Evolutionary conservation across 2,797 vertebrate genomes (phyloP), one percentile per base, ranked within the genome.

Genomic region (Chelon labrosus): DNA sequence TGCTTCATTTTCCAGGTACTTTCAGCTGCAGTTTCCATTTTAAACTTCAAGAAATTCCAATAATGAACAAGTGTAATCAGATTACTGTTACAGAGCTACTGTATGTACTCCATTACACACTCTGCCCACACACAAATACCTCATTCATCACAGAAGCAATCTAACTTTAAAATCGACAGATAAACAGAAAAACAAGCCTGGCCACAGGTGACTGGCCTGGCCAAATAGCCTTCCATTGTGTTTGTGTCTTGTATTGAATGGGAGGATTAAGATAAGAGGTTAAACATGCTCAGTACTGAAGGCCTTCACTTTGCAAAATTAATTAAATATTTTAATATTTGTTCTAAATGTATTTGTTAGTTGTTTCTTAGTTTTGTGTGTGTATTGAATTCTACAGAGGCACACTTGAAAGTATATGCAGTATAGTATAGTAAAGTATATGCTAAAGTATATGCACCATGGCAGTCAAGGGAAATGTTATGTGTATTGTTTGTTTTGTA

Each of bases 121-220:
- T 47, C 16, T 69, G 61, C 38, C 51, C 62, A 56, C 55, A 54
- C 56, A 57, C 38, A 79, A 77, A 84, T 63, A 53, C 50, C 65
- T 71, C 55, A 80, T 87, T 89, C 82, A 81, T 85, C 82, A 75
- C 67, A 77, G 55, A 84, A 84, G 67, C 85, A 87, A 91, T 95
- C 88, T 89, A 88, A 93, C 91, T 93, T 92, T 92, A 70, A 94
- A 92, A 93, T 94, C 85, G 93, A 88, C 85, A 85, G 85, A 35
- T 35, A 35, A 35, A 35, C 25, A 27, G 7, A 35, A 88, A 91
- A 88, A 85, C 85, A 85, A 79, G 73, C 57, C 75, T 82, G 79
- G 79, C 87, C 89, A 91, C 92, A 94, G 86, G 88, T 89, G 89
- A 90, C 75, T 93, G 88, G 85, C 84, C 86, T 76, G 87, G 74